Evolutionary conservation across 2,113 vertebrate species (phyloP), one percentile per base, ranked within the genome.

Genomic region (Herpetotheres cachinnans): DNA sequence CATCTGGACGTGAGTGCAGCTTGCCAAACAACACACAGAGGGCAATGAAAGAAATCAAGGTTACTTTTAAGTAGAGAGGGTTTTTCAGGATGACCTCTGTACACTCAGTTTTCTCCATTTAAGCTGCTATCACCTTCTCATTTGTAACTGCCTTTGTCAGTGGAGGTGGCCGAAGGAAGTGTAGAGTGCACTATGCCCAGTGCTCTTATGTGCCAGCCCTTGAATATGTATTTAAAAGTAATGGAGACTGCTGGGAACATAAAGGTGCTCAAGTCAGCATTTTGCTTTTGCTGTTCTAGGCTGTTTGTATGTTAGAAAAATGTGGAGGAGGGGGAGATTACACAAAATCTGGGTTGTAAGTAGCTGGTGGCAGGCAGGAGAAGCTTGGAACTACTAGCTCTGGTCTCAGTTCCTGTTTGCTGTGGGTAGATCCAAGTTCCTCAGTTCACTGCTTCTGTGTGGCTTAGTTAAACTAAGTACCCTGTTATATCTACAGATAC

Each of bases 1-100:
- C 95, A 96, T 95, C 93, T 97, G 95, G 91, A 91, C 18, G 1
- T n/a, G 65, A 79, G 8, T 52, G 26, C n/a, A 91, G 50, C 65
- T 50, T 93, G 94, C 93, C 94, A 95, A 78, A 71, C 69, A 85
- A 14, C 26, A 42, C 54, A 67, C 1, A 4, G 92, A 93, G 74
- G 67, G 38, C 88, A 83, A 29, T 46, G 42, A 36, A 91, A 79
- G 74, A 92, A 87, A 82, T 88, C 58, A 94, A 88, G 79, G 87
- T 92, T 96, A 93, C 50, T 95, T 91, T 30, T 59, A 63, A 88
- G 32, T 77, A 58, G 16, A 27, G 62, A 86, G 59, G 38, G 10
- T 36, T 94, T 61, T 77, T 85, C 47, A 79, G 65, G 29, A 27
- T 88, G 69, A 66, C 11, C 14, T 52, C 36, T 58, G 10, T 56